Conservation (phyloP, 2,888 invertebrate species). For the Tinea trinotella region DNA sequence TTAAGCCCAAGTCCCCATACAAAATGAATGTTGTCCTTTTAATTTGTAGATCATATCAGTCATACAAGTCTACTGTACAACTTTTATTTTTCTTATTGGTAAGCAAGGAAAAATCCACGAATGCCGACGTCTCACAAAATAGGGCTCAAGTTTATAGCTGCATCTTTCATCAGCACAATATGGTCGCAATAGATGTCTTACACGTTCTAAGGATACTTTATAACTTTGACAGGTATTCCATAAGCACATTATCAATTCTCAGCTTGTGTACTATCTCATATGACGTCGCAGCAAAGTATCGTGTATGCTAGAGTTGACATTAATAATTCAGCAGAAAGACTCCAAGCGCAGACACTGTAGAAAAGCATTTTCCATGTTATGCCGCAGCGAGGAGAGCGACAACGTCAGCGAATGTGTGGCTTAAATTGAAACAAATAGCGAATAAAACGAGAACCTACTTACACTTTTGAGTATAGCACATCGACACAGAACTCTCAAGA, state of each 20-base stretch:
- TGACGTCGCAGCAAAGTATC: conserved; percentile 36
- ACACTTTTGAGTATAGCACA: neutral
- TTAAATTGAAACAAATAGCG: conserved; percentile 12
- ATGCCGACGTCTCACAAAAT: too few relatives aligned
- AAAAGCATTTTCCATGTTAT: conserved; percentile 21
- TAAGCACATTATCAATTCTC: neutral
- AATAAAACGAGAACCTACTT: conserved; percentile 3
- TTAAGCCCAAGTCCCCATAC: too few relatives aligned
- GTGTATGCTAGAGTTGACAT: conserved; percentile 43
- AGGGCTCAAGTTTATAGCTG: too few relatives aligned
- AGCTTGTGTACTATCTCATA: neutral
- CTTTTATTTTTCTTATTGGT: too few relatives aligned
- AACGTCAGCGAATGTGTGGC: conserved; percentile 3
- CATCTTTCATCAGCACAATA: too few relatives aligned
- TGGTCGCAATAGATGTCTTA: too few relatives aligned
- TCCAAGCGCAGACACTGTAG: conserved; percentile 25
- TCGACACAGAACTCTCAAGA: neutral
- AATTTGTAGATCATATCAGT: too few relatives aligned
- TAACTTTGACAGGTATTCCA: neutral
- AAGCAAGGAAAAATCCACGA: too few relatives aligned
- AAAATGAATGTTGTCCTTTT: too few relatives aligned
- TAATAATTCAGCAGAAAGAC: conserved; percentile 53
- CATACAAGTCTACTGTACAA: too few relatives aligned
- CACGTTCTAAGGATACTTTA: too few relatives aligned
- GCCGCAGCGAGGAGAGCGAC: conserved; percentile 12